Evolutionary conservation across 2,797 vertebrate genomes (phyloP).

Genomic region (Nannoperca australis): DNA sequence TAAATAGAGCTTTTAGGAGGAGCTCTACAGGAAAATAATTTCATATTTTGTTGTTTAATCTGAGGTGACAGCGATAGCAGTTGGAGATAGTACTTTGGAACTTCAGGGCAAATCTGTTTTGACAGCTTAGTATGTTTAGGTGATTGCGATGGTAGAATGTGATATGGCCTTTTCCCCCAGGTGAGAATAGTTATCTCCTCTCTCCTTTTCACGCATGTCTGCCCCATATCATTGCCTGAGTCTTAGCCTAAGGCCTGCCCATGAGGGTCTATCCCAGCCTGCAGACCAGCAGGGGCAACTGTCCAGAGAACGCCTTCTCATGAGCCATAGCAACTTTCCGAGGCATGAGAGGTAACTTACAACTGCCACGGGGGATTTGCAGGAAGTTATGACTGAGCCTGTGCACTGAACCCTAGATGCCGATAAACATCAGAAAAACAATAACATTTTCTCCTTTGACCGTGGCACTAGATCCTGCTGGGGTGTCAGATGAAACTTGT

Average conservation of each 20-base stretch:
- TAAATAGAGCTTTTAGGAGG: constrained; percentile 31
- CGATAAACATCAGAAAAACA: constrained; percentile 73
- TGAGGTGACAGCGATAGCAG: constrained; percentile 66
- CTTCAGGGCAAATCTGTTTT: constrained; percentile 76
- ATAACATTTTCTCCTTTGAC: constrained; percentile 63
- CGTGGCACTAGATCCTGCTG: constrained; percentile 34
- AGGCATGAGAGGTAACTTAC: constrained; percentile 26
- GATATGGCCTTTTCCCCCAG: constrained; percentile 75
- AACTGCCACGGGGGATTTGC: constrained; percentile 40
- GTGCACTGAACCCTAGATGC: constrained; percentile 64
- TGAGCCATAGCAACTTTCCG: constrained; percentile 42
- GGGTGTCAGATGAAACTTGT: constrained; percentile 61
- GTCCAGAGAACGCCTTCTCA: constrained; percentile 45
- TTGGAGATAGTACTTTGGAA: constrained; percentile 62
- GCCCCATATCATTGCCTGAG: constrained; percentile 73
- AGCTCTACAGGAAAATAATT: constrained; percentile 34
- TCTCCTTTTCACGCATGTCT: constrained; percentile 83
- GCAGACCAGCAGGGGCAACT: constrained; percentile 35
- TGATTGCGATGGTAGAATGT: constrained; percentile 74
- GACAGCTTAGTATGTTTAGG: constrained; percentile 78
- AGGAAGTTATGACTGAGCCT: constrained; percentile 74
- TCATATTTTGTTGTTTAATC: constrained; percentile 53
- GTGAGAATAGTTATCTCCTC: constrained; percentile 79
- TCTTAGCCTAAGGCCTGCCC: constrained; percentile 59
- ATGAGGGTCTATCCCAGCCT: constrained; percentile 49